Evolutionary conservation across 2,797 vertebrate genomes (phyloP), one percentile per base, ranked within the genome.

Genomic region (Siniperca undulata): DNA sequence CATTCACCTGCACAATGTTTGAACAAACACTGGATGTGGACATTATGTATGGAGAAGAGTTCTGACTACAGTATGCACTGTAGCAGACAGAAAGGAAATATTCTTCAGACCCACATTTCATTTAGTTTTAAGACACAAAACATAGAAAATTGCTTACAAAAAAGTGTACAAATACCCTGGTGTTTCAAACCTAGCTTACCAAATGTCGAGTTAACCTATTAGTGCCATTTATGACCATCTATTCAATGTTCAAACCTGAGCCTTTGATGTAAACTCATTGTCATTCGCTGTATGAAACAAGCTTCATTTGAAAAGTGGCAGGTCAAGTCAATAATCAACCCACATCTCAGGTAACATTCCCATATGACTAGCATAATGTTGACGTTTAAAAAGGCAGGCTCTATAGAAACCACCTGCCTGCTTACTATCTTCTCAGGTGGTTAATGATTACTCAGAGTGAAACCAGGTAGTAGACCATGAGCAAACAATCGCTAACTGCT

Each of bases 381-480:
- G 78, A 74, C 50, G 10, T 88, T 87, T 90, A 77, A 89, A 85
- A 84, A 14, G 22, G 77, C 74, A 78, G 75, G 50, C 81, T 77
- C 85, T 73, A 76, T 76, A 89, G 91, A 94, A 95, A 95, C 91
- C 75, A 76, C 60, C 70, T 66, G 84, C 66, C 40, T 72, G 80
- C 73, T 76, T 50, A 36, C 70, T 81, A 89, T 93, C 90, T 88
- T 70, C 82, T 76, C 56, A 7, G 80, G 67, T 38, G 70, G 94
- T 96, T 96, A 97, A 97, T 96, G 74, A 95, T 95, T 92, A 94
- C 59, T 91, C 72, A 86, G 84, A 93, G 90, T 92, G 96, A 97
- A 97, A 97, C 95, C 87, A 88, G 91, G 89, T 82, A 84, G 90
- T 71, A 80, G 88, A 81, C 73, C 85, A 56, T 74, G 79, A 87